Evolutionary conservation across 2,797 vertebrate species (phyloP).

Genomic region (Prunella strophiata): DNA sequence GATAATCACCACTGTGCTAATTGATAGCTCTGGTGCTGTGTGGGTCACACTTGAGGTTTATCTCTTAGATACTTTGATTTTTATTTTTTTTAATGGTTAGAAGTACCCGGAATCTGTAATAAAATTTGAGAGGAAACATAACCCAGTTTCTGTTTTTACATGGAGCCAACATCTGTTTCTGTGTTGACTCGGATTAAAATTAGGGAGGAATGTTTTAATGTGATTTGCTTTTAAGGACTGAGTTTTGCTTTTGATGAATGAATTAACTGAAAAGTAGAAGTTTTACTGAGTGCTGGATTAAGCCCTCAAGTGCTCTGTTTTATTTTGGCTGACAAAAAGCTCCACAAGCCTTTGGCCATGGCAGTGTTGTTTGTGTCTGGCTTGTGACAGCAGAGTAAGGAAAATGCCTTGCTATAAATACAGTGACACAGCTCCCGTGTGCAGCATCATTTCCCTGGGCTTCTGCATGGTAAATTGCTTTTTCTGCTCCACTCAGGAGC

Average conservation of each 20-base stretch:
- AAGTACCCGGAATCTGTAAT: not conserved
- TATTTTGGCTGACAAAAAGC: constrained; percentile 18
- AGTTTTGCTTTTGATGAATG: not conserved
- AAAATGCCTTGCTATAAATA: constrained; percentile 15
- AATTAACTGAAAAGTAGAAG: not conserved
- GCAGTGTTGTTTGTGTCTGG: not conserved
- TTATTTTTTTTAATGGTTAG: not conserved
- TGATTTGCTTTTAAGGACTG: not conserved
- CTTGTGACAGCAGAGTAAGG: not conserved
- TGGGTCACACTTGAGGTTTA: not conserved
- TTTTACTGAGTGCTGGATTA: not conserved
- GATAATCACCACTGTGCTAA: not conserved
- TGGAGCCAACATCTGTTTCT: not conserved
- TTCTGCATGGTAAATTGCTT: not conserved
- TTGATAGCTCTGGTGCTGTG: not conserved
- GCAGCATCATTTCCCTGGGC: not conserved
- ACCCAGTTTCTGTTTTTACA: not conserved
- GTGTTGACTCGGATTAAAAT: not conserved
- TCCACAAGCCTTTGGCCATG: not conserved
- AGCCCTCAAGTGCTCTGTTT: not conserved
- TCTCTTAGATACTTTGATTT: not conserved
- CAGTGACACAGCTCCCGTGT: not conserved
- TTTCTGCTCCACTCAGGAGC: not conserved
- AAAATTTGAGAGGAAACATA: not conserved
- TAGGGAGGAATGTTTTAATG: not conserved